Percentiles rank a stretch among this genome's conserved stretches.
Conservation (phyloP, 2,888 invertebrate species). For the Cosmia trapezina region DNA sequence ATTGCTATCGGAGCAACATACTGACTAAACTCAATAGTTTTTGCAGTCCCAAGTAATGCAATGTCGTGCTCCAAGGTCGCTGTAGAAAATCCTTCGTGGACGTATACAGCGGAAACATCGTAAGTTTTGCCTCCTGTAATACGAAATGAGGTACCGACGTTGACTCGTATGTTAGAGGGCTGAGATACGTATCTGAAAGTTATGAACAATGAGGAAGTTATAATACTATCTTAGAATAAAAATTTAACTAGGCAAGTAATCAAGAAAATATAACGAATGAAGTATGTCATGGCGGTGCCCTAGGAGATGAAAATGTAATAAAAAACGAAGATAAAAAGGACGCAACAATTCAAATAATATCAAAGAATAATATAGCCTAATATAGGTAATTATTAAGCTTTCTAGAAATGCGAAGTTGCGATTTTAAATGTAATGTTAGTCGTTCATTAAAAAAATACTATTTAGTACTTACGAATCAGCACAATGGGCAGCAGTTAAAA, state of each 20-base stretch:
- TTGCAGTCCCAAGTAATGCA: conserved; percentile 76
- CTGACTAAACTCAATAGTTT: conserved; percentile 72
- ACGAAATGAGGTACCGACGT: conserved; percentile 79
- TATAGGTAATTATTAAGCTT: neutral
- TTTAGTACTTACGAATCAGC: conserved; percentile 68
- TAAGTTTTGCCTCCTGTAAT: conserved; percentile 78
- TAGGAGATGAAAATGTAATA: neutral
- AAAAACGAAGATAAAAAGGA: neutral
- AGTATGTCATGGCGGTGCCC: neutral
- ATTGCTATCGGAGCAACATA: conserved; percentile 74
- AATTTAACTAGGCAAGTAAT: neutral
- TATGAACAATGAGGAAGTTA: neutral
- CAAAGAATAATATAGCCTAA: neutral
- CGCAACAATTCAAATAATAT: neutral
- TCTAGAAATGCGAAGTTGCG: neutral
- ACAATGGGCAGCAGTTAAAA: conserved; percentile 87
- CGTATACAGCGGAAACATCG: conserved; percentile 72
- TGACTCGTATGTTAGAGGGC: conserved; percentile 73
- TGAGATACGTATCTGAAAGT: conserved; percentile 73
- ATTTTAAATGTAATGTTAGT: neutral
- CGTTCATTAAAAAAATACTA: neutral
- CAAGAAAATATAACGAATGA: neutral
- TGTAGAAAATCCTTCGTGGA: conserved; percentile 77
- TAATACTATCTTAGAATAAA: neutral
- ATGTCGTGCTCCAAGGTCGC: conserved; percentile 81